Evolutionary conservation across 64 coral and sea anemone species (phyloP), one percentile per base, ranked within the genome.

Genomic region (Dendronephthya gigantea): DNA sequence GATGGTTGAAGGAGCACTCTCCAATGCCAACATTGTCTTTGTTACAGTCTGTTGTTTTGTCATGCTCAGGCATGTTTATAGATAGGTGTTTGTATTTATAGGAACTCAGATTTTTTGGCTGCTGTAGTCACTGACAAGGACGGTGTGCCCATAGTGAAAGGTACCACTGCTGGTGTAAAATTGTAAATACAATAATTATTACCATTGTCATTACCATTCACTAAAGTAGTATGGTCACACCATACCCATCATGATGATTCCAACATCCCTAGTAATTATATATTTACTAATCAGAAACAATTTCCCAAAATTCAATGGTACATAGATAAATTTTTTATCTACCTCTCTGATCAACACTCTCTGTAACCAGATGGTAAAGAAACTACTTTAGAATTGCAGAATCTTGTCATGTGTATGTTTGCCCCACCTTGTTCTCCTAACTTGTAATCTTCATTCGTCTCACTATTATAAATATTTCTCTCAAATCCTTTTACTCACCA

Each of bases 91-190:
- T 33, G 22, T 39, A 8, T 35, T 16, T 70, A 23, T 23, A 97
- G 94, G 25, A 88, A 90, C 82, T 83, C 93, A 56, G 94, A 90
- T 38, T 56, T 93, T 55, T 88, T 97, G 35, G 94, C 91, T 36
- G 93, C 93, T 36, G 36, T 97, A 39, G 87, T 97, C 41, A 97
- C 94, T 8, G 94, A 97, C 86, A 93, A 92, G 91, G 94, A 97
- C 69, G 94, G 94, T 66, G 94, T 97, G 90, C 91, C 94, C 35
- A 81, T 97, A 0, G 90, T 97, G 4, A 97, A 93, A 97, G 94
- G 94, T 89, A 83, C 19, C 55, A 79, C 41, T 45, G 41, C n/a
- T n/a, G n/a, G n/a, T n/a, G 72, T 12, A 29, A 29, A 39, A 29
- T 34, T 28, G 36, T 79, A 79, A 28, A 35, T 9, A 79, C 15